Evolutionary conservation across 1,140 invertebrate species (phyloP).

Genomic region (Drosophila tsacasi): DNA sequence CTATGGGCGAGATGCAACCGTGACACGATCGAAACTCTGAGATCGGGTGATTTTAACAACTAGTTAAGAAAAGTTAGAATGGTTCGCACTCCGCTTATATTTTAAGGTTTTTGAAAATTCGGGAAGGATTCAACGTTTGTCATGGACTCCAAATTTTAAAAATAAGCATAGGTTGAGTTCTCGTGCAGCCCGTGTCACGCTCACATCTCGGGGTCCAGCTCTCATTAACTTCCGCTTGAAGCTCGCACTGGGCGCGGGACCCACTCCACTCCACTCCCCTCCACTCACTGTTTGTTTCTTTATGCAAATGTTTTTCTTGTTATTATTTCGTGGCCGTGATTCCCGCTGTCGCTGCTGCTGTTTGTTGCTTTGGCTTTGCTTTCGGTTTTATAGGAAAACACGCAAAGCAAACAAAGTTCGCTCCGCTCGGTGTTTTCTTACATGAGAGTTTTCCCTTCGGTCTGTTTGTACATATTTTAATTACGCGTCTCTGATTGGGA

Average conservation of each 20-base stretch:
- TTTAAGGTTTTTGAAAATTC: too few species aligned
- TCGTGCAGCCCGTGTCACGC: conserved; percentile 23
- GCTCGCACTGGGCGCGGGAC: conserved; percentile 21
- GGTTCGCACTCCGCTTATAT: background rate
- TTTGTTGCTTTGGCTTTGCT: conserved; percentile 48
- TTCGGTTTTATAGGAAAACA: conserved; percentile 81
- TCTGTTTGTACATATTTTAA: conserved; percentile 82
- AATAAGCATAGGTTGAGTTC: background rate
- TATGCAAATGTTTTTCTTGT: conserved; percentile 83
- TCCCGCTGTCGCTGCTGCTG: conserved; percentile 42
- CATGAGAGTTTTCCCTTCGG: conserved; percentile 49
- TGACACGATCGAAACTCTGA: conserved; percentile 16
- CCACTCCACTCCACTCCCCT: conserved; percentile 18
- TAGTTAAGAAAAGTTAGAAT: background rate
- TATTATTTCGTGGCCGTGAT: conserved; percentile 68
- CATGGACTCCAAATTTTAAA: background rate
- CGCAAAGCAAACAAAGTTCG: conserved; percentile 78
- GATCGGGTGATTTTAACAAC: too few species aligned
- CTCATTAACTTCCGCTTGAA: conserved; percentile 80
- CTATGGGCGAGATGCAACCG: background rate
- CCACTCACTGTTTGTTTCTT: conserved; percentile 69
- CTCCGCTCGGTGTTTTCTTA: conserved; percentile 38
- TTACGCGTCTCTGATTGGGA: conserved; percentile 79
- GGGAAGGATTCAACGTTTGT: background rate
- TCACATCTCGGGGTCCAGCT: conserved; percentile 15